A percentile compares a stretch with the other conserved stretches of the same genome.
Evolutionary conservation across 2,113 vertebrate genomes (phyloP).

Genomic region (Poicephalus gulielmi): DNA sequence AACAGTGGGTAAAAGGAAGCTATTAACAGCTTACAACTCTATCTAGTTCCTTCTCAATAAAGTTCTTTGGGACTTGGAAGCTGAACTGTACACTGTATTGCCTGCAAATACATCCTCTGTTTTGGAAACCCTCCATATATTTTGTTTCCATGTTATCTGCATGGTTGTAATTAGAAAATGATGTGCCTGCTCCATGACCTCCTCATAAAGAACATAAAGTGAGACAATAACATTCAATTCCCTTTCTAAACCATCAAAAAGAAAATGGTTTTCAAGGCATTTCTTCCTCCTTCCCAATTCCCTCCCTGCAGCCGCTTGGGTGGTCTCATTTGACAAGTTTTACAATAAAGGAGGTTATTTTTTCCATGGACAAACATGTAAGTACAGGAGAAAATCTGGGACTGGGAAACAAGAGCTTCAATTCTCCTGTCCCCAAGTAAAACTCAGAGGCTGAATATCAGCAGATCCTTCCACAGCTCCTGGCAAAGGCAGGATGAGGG

Average conservation of each 20-base stretch:
- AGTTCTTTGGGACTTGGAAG: conserved; percentile 8
- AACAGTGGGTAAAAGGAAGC: conserved; percentile 39
- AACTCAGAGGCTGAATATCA: not conserved
- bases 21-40: not conserved
- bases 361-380: conserved; percentile 8
- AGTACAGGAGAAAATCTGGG: conserved; percentile 41
- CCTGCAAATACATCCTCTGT: not conserved
- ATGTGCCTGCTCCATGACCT: conserved; percentile 64
- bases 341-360: conserved; percentile 29
- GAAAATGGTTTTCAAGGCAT: conserved; percentile 66
- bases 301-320: conserved; percentile 49
- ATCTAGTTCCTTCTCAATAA: conserved; percentile 19
- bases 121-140: conserved; percentile 58
- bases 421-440: not conserved
- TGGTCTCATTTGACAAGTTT: conserved; percentile 61
- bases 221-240: conserved; percentile 67
- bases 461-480: not conserved
- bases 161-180: conserved; percentile 60
- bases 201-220: conserved; percentile 47
- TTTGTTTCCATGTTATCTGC: conserved; percentile 55
- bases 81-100: not conserved
- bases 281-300: conserved; percentile 47
- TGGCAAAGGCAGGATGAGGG: not conserved
- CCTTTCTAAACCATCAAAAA: conserved; percentile 70
- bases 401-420: not conserved